Percentiles rank a stretch among this genome's conserved stretches.
Evolutionary conservation across 2,888 invertebrate species (phyloP).

Genomic region (Salpingus planirostris): DNA sequence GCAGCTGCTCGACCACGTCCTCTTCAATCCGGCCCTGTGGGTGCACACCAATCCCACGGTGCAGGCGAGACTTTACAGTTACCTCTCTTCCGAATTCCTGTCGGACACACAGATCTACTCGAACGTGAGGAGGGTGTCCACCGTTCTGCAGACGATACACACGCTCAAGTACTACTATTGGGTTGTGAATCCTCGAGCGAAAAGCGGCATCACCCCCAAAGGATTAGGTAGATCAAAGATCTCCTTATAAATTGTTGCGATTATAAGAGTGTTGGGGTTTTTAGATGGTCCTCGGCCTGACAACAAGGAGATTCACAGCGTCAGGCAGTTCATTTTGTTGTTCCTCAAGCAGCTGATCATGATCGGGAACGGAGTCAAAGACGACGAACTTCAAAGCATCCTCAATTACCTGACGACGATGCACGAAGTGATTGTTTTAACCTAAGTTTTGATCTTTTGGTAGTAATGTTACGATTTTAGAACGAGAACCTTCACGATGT

Average conservation of each 20-base stretch:
- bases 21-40: conserved; percentile 99
- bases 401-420: conserved; percentile 96
- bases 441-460: too few relatives aligned
- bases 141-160: conserved; percentile 96
- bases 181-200: conserved; percentile 91
- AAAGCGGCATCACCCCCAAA: conserved; percentile 92
- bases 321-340: conserved; percentile 88
- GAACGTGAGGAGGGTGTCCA: conserved; percentile 91
- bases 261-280: too few relatives aligned
- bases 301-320: conserved; percentile 88
- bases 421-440: too few relatives aligned
- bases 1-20: conserved; percentile 97
- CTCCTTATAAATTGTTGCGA: too few relatives aligned
- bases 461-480: too few relatives aligned
- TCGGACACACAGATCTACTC: conserved; percentile 96
- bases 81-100: conserved; percentile 97
- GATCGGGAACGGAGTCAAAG: conserved; percentile 94
- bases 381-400: conserved; percentile 97
- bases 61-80: conserved; percentile 91
- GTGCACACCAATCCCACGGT: conserved; percentile 96
- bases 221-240: conserved; percentile 92
- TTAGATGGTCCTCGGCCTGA: conserved; percentile 89
- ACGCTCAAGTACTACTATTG: conserved; percentile 99
- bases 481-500: conserved; percentile 99
- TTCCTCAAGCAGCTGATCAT: conserved; percentile 94